Evolutionary conservation across 2,113 vertebrate species (phyloP).

Genomic region (Microtus oregoni): DNA sequence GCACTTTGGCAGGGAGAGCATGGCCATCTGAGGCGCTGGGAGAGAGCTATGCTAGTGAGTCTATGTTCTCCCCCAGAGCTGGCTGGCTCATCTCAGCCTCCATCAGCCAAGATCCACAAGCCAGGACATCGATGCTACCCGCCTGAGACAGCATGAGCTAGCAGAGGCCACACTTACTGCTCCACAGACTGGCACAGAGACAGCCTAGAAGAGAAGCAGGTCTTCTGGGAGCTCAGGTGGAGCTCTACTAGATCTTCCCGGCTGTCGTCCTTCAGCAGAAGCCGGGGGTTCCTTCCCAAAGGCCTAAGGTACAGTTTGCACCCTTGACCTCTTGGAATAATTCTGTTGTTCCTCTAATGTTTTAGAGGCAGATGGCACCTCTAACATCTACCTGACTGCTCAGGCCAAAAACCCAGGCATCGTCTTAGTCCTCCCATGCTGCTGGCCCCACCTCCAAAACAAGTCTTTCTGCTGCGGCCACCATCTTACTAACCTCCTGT

Average conservation of each 20-base stretch:
- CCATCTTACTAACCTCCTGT: neutral
- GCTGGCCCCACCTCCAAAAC: neutral
- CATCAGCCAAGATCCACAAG: slow-evolving; percentile 43
- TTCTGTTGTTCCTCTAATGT: neutral
- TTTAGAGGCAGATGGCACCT: slow-evolving; percentile 55
- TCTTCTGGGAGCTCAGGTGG: neutral
- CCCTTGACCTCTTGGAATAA: neutral
- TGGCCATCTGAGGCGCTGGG: neutral
- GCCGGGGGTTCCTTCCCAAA: neutral
- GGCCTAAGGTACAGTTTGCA: neutral
- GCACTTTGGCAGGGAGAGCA: slow-evolving; percentile 52
- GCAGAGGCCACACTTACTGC: neutral
- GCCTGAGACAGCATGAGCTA: slow-evolving; percentile 38
- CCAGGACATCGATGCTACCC: slow-evolving; percentile 4
- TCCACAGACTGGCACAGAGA: slow-evolving; percentile 3
- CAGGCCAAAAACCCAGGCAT: slow-evolving; percentile 38
- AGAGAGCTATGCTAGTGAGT: neutral
- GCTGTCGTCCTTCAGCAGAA: neutral
- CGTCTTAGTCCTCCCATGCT: neutral
- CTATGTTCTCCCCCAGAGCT: neutral
- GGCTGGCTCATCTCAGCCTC: slow-evolving; percentile 48
- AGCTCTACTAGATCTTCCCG: neutral
- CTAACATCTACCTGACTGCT: slow-evolving; percentile 18
- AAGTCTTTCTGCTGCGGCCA: neutral
- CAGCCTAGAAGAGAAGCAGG: neutral